phyloP scores from a whole-genome alignment of 2,113 vertebrate species.

The Myrmecophaga tridactyla region DNA sequence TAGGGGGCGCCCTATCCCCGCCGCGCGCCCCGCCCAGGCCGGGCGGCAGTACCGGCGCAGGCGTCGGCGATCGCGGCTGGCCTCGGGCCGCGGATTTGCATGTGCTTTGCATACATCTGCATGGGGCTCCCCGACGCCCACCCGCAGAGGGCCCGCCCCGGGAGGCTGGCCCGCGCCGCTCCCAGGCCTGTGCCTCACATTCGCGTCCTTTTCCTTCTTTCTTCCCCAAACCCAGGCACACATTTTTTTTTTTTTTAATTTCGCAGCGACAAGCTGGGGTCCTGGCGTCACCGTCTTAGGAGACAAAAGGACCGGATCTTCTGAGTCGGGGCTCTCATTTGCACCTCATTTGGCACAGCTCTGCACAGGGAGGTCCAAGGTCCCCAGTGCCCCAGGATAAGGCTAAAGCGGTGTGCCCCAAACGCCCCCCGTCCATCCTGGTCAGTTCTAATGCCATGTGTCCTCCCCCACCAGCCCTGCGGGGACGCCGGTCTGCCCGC shows the following conservation, averaged over 20 bases:
- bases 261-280: background rate
- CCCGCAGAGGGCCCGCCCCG: background rate
- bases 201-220: background rate
- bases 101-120: slow-evolving; percentile 45
- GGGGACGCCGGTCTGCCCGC: background rate
- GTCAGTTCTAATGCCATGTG: background rate
- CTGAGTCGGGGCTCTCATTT: background rate
- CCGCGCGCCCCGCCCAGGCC: background rate
- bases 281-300: background rate
- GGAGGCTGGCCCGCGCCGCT: background rate
- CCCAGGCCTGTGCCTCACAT: background rate
- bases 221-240: background rate
- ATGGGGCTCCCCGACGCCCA: background rate
- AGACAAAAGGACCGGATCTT: background rate
- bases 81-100: background rate
- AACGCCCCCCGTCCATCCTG: background rate
- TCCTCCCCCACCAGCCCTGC: too few species aligned
- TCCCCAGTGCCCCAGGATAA: background rate
- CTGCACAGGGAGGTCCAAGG: background rate
- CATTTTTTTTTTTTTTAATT: background rate
- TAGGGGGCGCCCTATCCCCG: slow-evolving; percentile 52
- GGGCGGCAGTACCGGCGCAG: background rate
- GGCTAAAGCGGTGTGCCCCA: background rate
- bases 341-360: slow-evolving; percentile 46
- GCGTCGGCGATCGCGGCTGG: background rate